A percentile compares a stretch with the other conserved stretches of the same genome.
These are phyloP conservation scores for Austrofundulus limnaeus DNA, from an alignment of 2,113 vertebrate species.

Conservation along the genomic window DNA sequence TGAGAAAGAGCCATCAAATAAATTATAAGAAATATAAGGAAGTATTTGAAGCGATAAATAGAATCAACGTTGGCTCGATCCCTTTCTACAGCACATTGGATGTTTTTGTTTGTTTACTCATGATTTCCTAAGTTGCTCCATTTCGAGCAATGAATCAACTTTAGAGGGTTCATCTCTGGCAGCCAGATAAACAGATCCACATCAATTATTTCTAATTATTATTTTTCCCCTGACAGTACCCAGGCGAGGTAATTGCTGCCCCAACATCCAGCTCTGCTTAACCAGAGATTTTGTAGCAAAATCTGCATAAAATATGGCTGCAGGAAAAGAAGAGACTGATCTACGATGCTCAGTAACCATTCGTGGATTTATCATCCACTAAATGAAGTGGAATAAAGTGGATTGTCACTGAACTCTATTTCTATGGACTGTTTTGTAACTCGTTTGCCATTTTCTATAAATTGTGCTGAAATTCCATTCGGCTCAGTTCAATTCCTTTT, in stretches of 20 bases:
- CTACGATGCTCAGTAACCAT: neutral
- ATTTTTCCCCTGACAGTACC: slow-evolving; percentile 3
- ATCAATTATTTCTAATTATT: slow-evolving; percentile 50
- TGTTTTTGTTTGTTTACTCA: neutral
- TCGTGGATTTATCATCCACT: neutral
- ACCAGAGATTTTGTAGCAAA: slow-evolving; percentile 35
- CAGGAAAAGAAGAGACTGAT: slow-evolving; percentile 6
- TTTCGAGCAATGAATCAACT: slow-evolving; percentile 19
- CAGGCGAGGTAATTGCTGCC: slow-evolving; percentile 36
- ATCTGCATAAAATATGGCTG: slow-evolving; percentile 48
- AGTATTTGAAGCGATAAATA: neutral
- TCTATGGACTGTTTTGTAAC: neutral
- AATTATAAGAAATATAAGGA: too few species aligned
- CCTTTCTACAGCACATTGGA: neutral
- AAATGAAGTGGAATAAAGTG: neutral
- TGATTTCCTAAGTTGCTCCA: neutral
- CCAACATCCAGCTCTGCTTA: slow-evolving; percentile 29
- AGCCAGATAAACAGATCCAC: slow-evolving; percentile 21
- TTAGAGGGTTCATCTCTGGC: slow-evolving; percentile 33
- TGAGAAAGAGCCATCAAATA: neutral
- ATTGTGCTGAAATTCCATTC: neutral
- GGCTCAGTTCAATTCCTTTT: neutral
- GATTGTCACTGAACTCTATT: neutral
- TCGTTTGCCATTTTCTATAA: neutral
- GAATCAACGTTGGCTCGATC: neutral